Conservation (phyloP, 2,888 invertebrate species). For the Mythimna impura region DNA sequence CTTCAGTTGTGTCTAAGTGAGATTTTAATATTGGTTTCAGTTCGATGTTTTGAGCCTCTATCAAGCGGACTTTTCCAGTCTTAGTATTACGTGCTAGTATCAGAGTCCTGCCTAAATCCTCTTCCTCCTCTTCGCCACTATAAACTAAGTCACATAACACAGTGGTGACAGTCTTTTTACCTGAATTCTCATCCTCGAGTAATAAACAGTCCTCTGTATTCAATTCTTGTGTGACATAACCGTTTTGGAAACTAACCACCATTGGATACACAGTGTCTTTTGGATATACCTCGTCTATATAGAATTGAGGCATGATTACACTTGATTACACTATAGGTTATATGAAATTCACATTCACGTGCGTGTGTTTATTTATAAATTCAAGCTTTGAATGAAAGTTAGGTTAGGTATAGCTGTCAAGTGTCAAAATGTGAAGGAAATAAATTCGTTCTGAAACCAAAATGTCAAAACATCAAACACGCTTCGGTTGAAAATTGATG, state of each 20-base stretch:
- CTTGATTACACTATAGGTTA: background rate
- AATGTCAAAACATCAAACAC: too few relatives aligned
- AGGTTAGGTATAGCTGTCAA: constrained; percentile 35
- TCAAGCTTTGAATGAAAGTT: background rate
- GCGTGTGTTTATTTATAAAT: constrained; percentile 1
- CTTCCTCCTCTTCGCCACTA: constrained; percentile 76
- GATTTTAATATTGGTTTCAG: constrained; percentile 75
- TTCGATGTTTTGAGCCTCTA: constrained; percentile 77
- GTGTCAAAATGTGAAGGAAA: background rate
- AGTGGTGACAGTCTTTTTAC: constrained; percentile 69
- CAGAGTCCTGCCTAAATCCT: constrained; percentile 76
- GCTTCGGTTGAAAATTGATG: too few relatives aligned
- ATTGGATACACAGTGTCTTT: constrained; percentile 73
- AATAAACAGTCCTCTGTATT: constrained; percentile 69
- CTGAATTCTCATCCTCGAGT: constrained; percentile 69
- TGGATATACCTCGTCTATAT: constrained; percentile 77
- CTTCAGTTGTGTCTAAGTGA: constrained; percentile 64
- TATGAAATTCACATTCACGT: constrained; percentile 28
- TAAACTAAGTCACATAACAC: constrained; percentile 77
- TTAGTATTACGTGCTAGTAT: constrained; percentile 77
- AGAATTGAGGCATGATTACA: constrained; percentile 69
- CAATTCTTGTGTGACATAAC: constrained; percentile 77
- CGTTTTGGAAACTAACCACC: constrained; percentile 83
- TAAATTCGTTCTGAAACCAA: constrained; percentile 6
- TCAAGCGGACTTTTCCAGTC: constrained; percentile 81